Evolutionary conservation across 2,113 vertebrate genomes (phyloP).

Genomic region (Actenoides lindsayi): DNA sequence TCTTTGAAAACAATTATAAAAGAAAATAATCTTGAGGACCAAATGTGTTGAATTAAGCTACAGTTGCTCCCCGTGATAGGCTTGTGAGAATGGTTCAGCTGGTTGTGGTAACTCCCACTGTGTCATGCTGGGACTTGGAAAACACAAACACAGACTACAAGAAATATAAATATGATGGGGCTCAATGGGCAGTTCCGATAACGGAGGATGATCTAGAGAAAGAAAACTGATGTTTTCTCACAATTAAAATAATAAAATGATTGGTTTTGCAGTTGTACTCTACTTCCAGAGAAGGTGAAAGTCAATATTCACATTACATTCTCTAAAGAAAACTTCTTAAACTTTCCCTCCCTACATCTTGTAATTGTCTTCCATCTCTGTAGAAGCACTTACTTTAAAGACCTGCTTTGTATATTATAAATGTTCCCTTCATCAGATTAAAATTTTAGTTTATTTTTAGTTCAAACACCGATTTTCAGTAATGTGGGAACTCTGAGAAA

Average conservation of each 20-base stretch:
- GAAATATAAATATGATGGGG: not conserved
- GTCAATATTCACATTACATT: not conserved
- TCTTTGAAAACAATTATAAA: not conserved
- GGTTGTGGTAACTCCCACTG: not conserved
- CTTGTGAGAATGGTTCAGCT: not conserved
- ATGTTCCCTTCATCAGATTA: not conserved
- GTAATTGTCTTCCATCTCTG: not conserved
- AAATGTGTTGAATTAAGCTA: rapidly evolving
- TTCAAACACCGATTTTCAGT: not conserved
- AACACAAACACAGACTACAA: not conserved
- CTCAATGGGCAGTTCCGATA: not conserved
- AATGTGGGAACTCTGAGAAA: not conserved
- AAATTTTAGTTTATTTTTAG: not conserved
- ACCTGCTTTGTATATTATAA: not conserved
- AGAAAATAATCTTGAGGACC: not conserved
- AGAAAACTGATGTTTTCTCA: not conserved
- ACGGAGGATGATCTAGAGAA: not conserved
- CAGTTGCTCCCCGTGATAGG: not conserved
- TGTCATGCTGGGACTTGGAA: not conserved
- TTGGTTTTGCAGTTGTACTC: not conserved
- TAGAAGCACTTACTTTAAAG: not conserved
- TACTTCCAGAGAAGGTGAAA: not conserved
- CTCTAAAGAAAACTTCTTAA: not conserved
- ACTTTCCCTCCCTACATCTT: rapidly evolving
- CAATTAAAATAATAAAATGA: not conserved